Evolutionary conservation across 2,113 vertebrate genomes (phyloP).

Genomic region (Athene noctua): DNA sequence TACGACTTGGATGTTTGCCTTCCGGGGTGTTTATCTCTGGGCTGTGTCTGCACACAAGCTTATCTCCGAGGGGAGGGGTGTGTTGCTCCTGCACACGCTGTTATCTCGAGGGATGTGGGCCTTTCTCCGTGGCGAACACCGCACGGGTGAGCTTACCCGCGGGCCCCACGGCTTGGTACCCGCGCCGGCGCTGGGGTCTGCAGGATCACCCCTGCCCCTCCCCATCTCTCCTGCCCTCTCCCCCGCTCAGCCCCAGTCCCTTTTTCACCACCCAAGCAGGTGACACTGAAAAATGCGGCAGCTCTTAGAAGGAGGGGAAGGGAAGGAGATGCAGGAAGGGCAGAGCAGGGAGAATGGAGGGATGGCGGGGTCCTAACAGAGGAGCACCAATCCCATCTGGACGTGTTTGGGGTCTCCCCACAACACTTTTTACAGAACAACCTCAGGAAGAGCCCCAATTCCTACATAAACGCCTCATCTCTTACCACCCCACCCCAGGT

Average conservation of each 20-base stretch:
- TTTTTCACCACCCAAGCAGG: neutral
- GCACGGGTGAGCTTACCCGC: accelerated
- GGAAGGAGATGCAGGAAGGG: neutral
- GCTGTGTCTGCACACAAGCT: neutral
- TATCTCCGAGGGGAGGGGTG: neutral
- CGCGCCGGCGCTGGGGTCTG: accelerated
- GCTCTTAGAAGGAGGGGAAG: neutral
- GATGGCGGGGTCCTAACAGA: neutral
- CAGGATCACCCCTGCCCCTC: neutral
- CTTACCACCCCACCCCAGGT: neutral
- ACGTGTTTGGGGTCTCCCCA: accelerated
- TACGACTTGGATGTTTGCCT: neutral
- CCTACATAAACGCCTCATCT: neutral
- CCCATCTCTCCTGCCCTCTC: neutral
- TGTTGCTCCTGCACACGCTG: neutral
- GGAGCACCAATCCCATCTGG: neutral
- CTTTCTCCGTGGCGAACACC: accelerated
- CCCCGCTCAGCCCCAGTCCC: too few relatives aligned
- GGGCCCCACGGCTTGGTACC: neutral
- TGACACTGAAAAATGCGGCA: neutral
- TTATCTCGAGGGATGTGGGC: neutral
- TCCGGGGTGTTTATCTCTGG: neutral
- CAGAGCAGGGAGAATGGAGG: neutral
- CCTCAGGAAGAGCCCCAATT: neutral
- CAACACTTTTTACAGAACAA: neutral